Base-by-base conservation (phyloP, 2,113 vertebrate species). In the Pampusana beccarii region DNA sequence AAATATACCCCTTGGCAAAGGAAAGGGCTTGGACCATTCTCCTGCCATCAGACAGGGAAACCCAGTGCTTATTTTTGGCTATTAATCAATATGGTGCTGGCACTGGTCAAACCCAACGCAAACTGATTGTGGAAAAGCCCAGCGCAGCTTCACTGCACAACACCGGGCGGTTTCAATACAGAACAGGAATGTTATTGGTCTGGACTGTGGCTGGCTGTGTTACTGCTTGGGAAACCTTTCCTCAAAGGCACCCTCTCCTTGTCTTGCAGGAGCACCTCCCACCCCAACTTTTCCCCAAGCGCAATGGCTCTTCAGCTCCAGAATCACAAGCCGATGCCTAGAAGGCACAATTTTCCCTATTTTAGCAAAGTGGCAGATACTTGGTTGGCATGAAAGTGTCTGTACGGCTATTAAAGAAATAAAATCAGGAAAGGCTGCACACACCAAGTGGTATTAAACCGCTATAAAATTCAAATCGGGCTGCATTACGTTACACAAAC, bases 381-480 rank as follows among this genome's bases (percentile, higher is more conserved):
- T 77, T 65, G 1, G 0, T 70, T 25, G 7, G 78, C 81, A 86
- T 58, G 48, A 62, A 93, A 73, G 33, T 28, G 60, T 17, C 70
- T 83, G 54, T 61, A 31, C 70, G 90, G 67, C 88, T 70, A 56
- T 86, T 92, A 83, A 82, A 94, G 86, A 83, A 94, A 91, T 82
- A 85, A 91, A 92, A 79, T 58, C 58, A 42, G 13, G 86, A 83
- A 91, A 92, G 80, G 70, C 77, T 92, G 77, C 58, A 65, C 80
- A 87, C 65, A 34, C 57, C 24, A 2, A 89, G 70, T 34, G 54
- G 50, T 81, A 24, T 62, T 86, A 89, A 90, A 87, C 62, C 46
- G 53, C 66, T 66, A 69, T 85, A 89, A 95, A 91, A 94, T 93
- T 92, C 80, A 92, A 95, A 95, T 92, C 3, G 0, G 65, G 23